Percentiles rank a stretch among this genome's conserved stretches.
phyloP scores from a whole-genome alignment of 2,888 invertebrate genomes.

The Calameuta idolon region DNA sequence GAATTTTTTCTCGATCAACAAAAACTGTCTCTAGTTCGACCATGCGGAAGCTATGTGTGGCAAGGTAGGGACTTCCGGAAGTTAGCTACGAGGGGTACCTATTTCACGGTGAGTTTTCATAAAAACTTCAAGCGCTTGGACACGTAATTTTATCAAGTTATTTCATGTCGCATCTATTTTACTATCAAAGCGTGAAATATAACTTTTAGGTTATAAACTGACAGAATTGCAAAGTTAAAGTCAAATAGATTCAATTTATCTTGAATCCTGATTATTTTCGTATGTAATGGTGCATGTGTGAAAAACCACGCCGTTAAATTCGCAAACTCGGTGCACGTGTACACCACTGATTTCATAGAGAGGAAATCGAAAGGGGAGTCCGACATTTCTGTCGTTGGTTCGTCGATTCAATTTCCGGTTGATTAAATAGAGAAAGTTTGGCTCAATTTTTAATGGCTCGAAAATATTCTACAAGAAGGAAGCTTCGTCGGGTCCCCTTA shows the following conservation, averaged over 20 bases:
- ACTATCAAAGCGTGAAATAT: too few relatives aligned
- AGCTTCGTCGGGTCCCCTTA: not conserved
- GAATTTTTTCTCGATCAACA: too few relatives aligned
- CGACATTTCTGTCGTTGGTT: not conserved
- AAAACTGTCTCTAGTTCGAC: too few relatives aligned
- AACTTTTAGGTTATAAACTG: too few relatives aligned
- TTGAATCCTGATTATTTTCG: not conserved
- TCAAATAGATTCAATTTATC: not conserved
- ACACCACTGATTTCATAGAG: not conserved
- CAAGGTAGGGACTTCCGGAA: too few relatives aligned
- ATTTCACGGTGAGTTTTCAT: too few relatives aligned
- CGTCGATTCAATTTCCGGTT: not conserved
- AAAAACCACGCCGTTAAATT: not conserved
- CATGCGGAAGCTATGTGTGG: too few relatives aligned
- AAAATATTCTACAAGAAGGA: not conserved
- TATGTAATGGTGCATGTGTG: not conserved
- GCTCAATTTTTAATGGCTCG: not conserved
- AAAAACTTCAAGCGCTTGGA: too few relatives aligned
- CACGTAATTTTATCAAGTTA: too few relatives aligned
- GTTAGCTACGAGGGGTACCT: too few relatives aligned
- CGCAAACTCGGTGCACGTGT: not conserved
- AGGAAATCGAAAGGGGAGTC: not conserved
- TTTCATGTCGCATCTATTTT: too few relatives aligned
- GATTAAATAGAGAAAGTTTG: not conserved
- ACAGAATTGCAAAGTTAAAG: too few relatives aligned